Evolutionary conservation across 2,113 vertebrate genomes (phyloP).

Genomic region (Catharus fuscescens): DNA sequence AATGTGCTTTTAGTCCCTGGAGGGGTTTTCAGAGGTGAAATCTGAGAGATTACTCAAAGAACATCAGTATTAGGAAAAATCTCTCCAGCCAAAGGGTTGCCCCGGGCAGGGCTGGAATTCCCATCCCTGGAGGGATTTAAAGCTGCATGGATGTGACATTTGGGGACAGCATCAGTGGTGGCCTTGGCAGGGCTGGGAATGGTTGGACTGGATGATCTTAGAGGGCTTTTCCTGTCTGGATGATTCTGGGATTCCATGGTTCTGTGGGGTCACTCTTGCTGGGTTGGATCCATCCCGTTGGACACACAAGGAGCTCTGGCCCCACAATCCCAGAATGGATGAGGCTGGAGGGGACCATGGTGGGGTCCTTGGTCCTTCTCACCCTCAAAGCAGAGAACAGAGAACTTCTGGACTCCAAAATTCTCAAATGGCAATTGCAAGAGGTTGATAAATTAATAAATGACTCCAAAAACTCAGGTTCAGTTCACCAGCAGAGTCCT

Average conservation of each 20-base stretch:
- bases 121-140: background rate
- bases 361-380: background rate
- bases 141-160: background rate
- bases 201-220: background rate
- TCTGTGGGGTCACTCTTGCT: background rate
- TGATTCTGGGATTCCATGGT: background rate
- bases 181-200: background rate
- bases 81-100: background rate
- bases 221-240: background rate
- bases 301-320: background rate
- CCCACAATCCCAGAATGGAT: rapidly evolving
- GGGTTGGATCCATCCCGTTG: background rate
- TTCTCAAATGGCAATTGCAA: background rate
- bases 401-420: background rate
- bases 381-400: background rate
- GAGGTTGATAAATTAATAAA: background rate
- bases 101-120: background rate
- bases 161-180: background rate
- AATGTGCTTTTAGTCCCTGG: background rate
- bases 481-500: background rate
- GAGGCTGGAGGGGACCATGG: background rate
- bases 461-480: background rate
- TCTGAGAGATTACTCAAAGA: background rate
- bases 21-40: background rate
- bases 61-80: background rate